Evolutionary conservation across 35 echinoderm and acorn worm genomes (phyloP), one percentile per base, ranked within the genome.

Genomic region (Stichopus chloronotus): DNA sequence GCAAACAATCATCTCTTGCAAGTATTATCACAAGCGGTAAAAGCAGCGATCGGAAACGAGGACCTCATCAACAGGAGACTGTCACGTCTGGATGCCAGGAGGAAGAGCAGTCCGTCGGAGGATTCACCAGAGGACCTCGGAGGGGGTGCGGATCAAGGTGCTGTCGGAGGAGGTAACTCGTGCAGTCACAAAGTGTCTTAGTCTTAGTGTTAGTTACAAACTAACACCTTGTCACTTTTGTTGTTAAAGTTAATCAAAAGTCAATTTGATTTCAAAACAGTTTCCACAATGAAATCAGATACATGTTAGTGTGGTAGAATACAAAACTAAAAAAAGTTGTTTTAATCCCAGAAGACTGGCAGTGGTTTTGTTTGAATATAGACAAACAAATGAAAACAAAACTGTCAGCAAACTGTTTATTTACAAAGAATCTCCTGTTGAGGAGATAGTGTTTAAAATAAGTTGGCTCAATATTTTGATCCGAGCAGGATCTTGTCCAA

Each of bases 1-100:
- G 72, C 91, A 9, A 99, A 99, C 88, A 92, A 95, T 61, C 95
- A 96, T 60, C 92, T 99, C 5, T 92, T 99, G 5, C 92, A 85
- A 57, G 95, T 99, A 4, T 77, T 99, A 16, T 95, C 93, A 76
- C 71, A 93, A 52, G 93, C 94, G 7, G 94, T 95, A 30, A 95
- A 92, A 52, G 88, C 94, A 81, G 86, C 82, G 72, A 96, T 96
- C 78, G 87, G 93, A 65, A 94, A 94, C 21, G 97, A 99, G 90
- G 95, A 99, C 14, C 85, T 92, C 53, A 99, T 99, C 92, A 99
- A 92, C 92, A 93, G 91, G 13, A 88, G 91, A 16, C 19, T 96
- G 54, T 91, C 92, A 54, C 79, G 78, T 54, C 87, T 92, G 55
- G 88, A 83, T 87, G 94, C 85, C 87, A 65, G 90, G 71, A n/a